Base-by-base conservation (phyloP, 1,140 invertebrate species). In the Myzus persicae region DNA sequence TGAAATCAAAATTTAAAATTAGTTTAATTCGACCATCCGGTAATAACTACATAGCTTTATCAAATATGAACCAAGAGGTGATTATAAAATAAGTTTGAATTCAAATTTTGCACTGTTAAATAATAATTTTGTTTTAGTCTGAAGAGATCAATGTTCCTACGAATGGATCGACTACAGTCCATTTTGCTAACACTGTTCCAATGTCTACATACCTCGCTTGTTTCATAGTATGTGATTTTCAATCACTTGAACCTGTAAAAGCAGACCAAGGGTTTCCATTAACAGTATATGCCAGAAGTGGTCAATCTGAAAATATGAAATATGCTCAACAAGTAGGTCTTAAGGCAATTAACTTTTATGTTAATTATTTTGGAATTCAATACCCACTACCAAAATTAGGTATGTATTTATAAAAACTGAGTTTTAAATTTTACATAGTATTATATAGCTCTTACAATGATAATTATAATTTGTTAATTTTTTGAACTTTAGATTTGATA, bases 151-250 rank as follows among this genome's bases (percentile, higher is more conserved):
- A 96, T 94, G 93, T 94, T 36, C 96, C 96, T 38, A 90, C 93
- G 11, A 38, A 84, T 18, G 95, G 95, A 89, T 94, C 96, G 31
- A 95, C 95, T 2, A 95, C 95, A 36, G 96, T 96, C 95, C 96
- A 96, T n/a, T 99, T 99, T 95, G 95, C 97, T 89, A 96, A 97
- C 94, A 98, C 97, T 93, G 97, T 98, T 0, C 97, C 97, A 31
- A 99, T 99, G 98, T 98, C 98, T 5, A 99, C 98, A 1, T 99
- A 99, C 94, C 95, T 99, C 7, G 96, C 97, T 0, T 98, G 98
- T 94, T 98, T 99, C 95, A 98, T 99, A 88, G 96, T 99, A 1
- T 98, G 98, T 94, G 98, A 99, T 95, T 99, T 99, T 95, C 95
- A 96, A 90, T 95, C 95, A 93, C 96, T 96, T 44, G 96, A 96